Evolutionary conservation across 2,888 invertebrate species (phyloP).

Genomic region (Drosophila mimica): DNA sequence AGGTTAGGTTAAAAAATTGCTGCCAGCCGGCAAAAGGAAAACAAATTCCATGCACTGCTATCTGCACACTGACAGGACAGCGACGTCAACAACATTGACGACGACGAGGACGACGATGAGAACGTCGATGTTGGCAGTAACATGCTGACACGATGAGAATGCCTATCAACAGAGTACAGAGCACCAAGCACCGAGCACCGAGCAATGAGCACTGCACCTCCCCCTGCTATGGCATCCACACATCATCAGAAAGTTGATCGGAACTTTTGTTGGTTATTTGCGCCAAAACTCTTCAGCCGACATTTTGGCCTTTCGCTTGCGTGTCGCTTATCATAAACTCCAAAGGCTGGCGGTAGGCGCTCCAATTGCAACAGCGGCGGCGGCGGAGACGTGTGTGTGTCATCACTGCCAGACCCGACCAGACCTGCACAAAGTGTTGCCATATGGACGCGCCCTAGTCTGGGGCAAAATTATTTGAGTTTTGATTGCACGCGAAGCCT

Average conservation of each 20-base stretch:
- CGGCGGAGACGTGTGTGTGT: conserved; percentile 78
- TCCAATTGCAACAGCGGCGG: conserved; percentile 71
- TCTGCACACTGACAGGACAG: conserved; percentile 71
- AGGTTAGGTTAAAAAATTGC: conserved; percentile 19
- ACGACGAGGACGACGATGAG: conserved; percentile 18
- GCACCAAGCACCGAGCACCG: not conserved
- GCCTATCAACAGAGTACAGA: conserved; percentile 31
- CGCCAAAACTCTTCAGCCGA: conserved; percentile 30
- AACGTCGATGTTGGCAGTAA: conserved; percentile 45
- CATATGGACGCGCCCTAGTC: conserved; percentile 56
- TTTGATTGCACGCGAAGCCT: conserved; percentile 62
- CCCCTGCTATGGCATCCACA: conserved; percentile 48
- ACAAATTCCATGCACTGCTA: conserved; percentile 75
- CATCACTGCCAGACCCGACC: conserved; percentile 64
- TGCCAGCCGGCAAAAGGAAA: conserved; percentile 62
- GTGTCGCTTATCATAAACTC: conserved; percentile 80
- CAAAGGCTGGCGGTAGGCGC: conserved; percentile 52
- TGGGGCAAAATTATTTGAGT: conserved; percentile 25
- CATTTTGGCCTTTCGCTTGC: conserved; percentile 64
- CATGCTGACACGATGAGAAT: conserved; percentile 66
- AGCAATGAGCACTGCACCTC: not conserved
- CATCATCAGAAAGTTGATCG: conserved; percentile 50
- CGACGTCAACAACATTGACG: conserved; percentile 52
- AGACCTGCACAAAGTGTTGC: conserved; percentile 59
- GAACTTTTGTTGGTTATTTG: conserved; percentile 72